Evolutionary conservation across 2,113 vertebrate species (phyloP), one percentile per base, ranked within the genome.

Genomic region (Ovis aries): DNA sequence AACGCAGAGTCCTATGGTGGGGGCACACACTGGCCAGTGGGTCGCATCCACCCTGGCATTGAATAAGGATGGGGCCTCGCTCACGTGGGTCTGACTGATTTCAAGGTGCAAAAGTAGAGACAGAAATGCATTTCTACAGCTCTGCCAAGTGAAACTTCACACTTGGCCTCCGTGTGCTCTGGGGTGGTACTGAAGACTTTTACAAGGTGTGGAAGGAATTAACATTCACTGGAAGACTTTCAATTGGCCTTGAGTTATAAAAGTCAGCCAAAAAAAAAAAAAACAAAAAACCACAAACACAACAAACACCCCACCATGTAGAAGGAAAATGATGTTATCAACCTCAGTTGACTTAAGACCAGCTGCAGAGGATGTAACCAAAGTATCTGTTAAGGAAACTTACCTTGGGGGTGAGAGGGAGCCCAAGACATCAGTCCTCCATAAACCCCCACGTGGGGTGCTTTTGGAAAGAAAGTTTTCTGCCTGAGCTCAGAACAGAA

Each of bases 391-490:
- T 23, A 86, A 88, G 85, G 64, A 97, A 97, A 94, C 88, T 81
- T 23, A 80, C 94, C 31, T 67, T 83, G 88, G 19, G 48, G 74
- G 88, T 96, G 45, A 95, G 94, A 91, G 40, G 27, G 25, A 91
- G 19, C 40, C 77, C 71, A 82, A 95, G 87, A 83, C 33, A 64
- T 71, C 55, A 88, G 1, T 33, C 67, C 19, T 36, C n/a, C 10
- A 74, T 74, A 40, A 40, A 23, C 45, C 62, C 74, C 25, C 0
- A 8, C 57, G 19, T 0, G 3, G 25, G 82, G 62, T 13, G 36
- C 89, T 95, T 96, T 91, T 85, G 52, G 77, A 96, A 90, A 77
- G 90, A 78, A 85, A 91, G 57, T 74, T 90, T 83, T 86, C 78
- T 1, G 4, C 84, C 36, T 74, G 31, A 5, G 55, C 91, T 29